Evolutionary conservation across 2,888 invertebrate genomes (phyloP), one percentile per base, ranked within the genome.

Genomic region (Coleophora flavipennella): DNA sequence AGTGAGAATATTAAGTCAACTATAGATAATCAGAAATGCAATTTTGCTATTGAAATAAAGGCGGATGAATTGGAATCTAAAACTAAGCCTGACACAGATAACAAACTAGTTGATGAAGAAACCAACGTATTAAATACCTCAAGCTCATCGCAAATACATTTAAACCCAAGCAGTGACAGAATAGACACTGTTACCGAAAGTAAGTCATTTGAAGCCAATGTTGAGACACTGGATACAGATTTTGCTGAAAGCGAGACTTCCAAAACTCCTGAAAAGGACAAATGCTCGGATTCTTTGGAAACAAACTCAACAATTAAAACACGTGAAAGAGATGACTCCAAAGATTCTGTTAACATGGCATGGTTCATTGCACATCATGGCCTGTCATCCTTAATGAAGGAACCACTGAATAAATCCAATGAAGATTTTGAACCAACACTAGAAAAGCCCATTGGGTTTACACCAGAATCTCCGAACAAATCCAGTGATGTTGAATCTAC

Each of bases 101-200:
- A 42, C 36, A 48, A 50, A 40, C 36, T 39, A 27, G 40, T 31
- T 28, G 46, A 53, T 41, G 38, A 36, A 33, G 33, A 14, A 10
- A 50, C 48, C 9, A 34, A 35, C 14, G 61, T 57, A 45, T 38
- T 61, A 33, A 51, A 69, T 40, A 57, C 61, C n/a, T 69, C 71
- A 41, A 57, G 61, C n/a, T 69, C 71, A 41, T 29, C 70, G 41
- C 66, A 60, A 45, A 51, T 52, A n/a, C 79, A 80, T 43, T 66
- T 78, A 8, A 59, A 79, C 45, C 75, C 67, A 49, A 83, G 80
- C 48, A 45, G 72, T 32, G 74, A 73, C 10, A 83, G 80, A 43
- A 69, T 56, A 31, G 62, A 76, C 40, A 81, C 80, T 1, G 78
- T 81, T 2, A 69, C 76, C 42, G 81, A 81, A 44, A 81, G 78